phyloP scores from a whole-genome alignment of 2,888 invertebrate species.

The Ephialtes manifestator region DNA sequence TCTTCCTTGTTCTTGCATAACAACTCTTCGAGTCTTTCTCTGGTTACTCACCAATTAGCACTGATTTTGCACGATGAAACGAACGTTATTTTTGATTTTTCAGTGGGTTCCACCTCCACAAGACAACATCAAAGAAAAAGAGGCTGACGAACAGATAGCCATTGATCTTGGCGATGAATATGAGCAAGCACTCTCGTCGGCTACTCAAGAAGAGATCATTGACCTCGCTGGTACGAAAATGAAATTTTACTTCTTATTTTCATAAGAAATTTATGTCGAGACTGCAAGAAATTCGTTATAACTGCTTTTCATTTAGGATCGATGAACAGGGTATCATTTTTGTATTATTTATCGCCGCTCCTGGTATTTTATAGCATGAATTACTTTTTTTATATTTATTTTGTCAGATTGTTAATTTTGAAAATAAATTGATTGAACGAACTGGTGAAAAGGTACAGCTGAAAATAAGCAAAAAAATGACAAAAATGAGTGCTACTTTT shows the following conservation, averaged over 20 bases:
- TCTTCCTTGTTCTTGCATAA: conserved; percentile 52
- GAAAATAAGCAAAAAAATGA: too few species aligned
- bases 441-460: too few species aligned
- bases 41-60: conserved; percentile 31
- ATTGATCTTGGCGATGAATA: conserved; percentile 98
- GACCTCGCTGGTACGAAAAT: conserved; percentile 94
- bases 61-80: conserved; percentile 24
- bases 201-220: conserved; percentile 98
- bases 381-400: too few species aligned
- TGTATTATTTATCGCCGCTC: too few species aligned
- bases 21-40: conserved; percentile 20
- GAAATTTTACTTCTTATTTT: conserved; percentile 16
- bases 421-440: too few species aligned
- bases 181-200: conserved; percentile 94
- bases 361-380: too few species aligned
- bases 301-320: background rate
- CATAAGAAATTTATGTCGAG: background rate
- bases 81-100: conserved; percentile 74
- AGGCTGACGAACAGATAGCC: conserved; percentile 96
- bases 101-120: conserved; percentile 94
- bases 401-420: too few species aligned
- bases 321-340: too few species aligned
- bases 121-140: conserved; percentile 90
- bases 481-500: too few species aligned
- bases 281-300: background rate